Percentiles rank a stretch among this genome's conserved stretches.
These are phyloP conservation scores for Eremobia ochroleuca DNA, from an alignment of 2,888 invertebrate species.

Conservation along the genomic window DNA sequence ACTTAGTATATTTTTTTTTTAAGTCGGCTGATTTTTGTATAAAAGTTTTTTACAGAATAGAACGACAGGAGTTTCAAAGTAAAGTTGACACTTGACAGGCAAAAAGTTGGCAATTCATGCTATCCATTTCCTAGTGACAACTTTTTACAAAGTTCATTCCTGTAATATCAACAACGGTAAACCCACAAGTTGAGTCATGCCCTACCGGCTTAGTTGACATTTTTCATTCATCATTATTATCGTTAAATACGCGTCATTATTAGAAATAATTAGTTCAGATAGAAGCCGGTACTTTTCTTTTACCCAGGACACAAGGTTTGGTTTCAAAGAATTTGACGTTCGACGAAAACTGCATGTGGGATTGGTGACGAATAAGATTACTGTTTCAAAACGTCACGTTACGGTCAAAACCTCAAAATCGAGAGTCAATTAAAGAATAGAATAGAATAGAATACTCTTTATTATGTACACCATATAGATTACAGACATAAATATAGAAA, in stretches of 20 bases:
- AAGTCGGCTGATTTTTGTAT: too few relatives aligned
- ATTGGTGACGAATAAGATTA: too few relatives aligned
- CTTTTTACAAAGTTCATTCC: constrained; percentile 18
- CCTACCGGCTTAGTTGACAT: not conserved
- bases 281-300: constrained; percentile 40
- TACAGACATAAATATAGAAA: too few relatives aligned
- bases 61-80: too few relatives aligned
- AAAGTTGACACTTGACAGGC: not conserved
- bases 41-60: too few relatives aligned
- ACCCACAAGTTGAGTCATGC: constrained; percentile 31
- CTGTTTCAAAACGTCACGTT: too few relatives aligned
- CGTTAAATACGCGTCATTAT: not conserved
- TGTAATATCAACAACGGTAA: constrained; percentile 4
- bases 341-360: too few relatives aligned
- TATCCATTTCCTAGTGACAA: not conserved
- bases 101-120: not conserved
- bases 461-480: too few relatives aligned
- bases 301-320: constrained; percentile 18
- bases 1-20: too few relatives aligned
- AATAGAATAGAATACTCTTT: too few relatives aligned
- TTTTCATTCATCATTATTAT: constrained; percentile 39
- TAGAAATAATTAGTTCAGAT: constrained; percentile 9
- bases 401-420: not conserved
- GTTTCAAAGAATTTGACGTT: constrained; percentile 37
- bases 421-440: not conserved